Base-by-base conservation (phyloP, 2,888 invertebrate genomes). In the Cephonodes hylas region DNA sequence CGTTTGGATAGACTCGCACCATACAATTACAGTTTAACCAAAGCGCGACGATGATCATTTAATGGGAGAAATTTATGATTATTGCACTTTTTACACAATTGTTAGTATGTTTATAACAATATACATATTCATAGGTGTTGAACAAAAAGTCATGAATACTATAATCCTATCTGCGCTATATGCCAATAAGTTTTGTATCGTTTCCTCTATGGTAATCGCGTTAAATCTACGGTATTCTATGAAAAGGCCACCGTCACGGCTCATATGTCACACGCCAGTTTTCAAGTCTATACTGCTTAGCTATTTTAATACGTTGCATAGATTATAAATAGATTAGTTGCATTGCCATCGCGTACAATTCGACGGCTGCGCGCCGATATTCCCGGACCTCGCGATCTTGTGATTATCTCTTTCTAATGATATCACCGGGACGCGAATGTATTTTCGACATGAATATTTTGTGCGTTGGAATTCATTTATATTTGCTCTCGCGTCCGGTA, bases 211-310 rank as follows among this genome's bases (percentile, higher is more conserved):
- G 77, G 62, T 81, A 80, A 81, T 79, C 65, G 64, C 63, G 62
- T 65, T 68, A 72, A 78, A 75, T 22, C 23, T 58, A 58, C 57
- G 38, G 57, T 58, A 15, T 25, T 25, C 25, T 58, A 38, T 58
- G 34, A 76, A 76, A 83, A 74, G 64, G 74, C 72, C 73, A 74
- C 64, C 77, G 85, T 81, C 73, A 77, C 75, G 83, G 78, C 82
- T 85, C 84, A 82, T 80, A 71, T 74, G 76, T 68, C 73, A 71
- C 83, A 80, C 79, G 82, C 80, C 69, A 76, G 69, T 67, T 72
- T 68, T 67, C 70, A 70, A 68, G 66, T 69, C 69, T 75, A n/a
- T n/a, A 70, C 68, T 74, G 69, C 66, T 73, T 66, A 71, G 74
- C 72, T 79, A 74, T 75, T 74, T 76, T 74, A 75, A 79, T 76